phyloP scores from a whole-genome alignment of 2,888 invertebrate genomes.

The Euclidia mi region DNA sequence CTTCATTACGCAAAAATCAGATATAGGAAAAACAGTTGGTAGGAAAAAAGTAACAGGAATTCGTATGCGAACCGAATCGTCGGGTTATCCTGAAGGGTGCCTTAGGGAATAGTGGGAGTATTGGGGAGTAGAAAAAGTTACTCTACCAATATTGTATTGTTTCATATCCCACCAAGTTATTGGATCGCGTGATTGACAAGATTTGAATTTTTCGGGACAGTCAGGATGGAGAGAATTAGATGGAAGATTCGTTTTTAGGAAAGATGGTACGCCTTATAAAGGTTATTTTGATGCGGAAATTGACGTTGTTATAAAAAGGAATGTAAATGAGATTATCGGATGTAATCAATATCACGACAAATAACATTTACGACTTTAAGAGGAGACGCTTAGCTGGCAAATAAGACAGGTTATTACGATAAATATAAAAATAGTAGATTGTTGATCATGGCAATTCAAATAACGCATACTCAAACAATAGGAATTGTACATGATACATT shows the following conservation, averaged over 20 bases:
- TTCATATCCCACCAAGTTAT: slow-evolving; percentile 38
- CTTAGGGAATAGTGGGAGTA: slow-evolving; percentile 33
- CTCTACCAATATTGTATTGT: slow-evolving; percentile 41
- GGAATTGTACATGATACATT: no score
- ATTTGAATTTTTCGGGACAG: slow-evolving; percentile 20
- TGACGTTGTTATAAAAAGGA: no score
- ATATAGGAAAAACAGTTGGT: slow-evolving; percentile 47
- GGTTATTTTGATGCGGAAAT: no score
- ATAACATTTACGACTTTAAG: no score
- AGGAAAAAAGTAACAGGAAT: slow-evolving; percentile 29
- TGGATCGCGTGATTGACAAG: slow-evolving; percentile 33
- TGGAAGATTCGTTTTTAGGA: background rate
- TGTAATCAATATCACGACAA: no score
- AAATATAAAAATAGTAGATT: no score
- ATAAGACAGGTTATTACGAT: no score
- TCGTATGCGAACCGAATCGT: slow-evolving; percentile 45
- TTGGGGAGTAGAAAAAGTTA: background rate
- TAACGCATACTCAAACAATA: no score
- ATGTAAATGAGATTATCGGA: no score
- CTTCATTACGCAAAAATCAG: slow-evolving; percentile 44
- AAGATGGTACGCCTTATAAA: background rate
- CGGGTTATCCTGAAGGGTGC: slow-evolving; percentile 33
- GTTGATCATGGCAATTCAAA: no score
- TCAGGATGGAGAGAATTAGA: slow-evolving; percentile 13
- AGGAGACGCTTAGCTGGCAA: no score